These are phyloP conservation scores for Papilio helenus DNA, from an alignment of 1,140 invertebrate genomes.

Conservation along the genomic window DNA sequence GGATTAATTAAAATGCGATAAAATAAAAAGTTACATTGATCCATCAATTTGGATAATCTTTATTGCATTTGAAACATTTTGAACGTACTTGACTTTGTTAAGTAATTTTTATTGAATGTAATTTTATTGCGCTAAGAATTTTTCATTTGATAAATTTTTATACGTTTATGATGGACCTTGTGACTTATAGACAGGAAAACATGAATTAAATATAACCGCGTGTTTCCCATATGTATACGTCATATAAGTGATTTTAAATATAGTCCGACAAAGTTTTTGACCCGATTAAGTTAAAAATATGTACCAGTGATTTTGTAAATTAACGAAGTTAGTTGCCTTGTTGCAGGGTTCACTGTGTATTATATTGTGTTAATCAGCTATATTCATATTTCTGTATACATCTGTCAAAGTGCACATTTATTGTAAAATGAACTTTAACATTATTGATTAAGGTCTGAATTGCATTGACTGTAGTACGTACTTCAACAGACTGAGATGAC, in stretches of 20 bases:
- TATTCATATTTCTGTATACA: background rate
- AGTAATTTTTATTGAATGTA: background rate
- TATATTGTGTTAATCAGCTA: too few relatives aligned
- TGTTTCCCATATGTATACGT: too few relatives aligned
- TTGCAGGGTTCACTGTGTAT: too few relatives aligned
- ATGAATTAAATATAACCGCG: too few relatives aligned
- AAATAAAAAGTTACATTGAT: background rate
- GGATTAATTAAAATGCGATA: background rate
- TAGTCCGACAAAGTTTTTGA: too few relatives aligned
- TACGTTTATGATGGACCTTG: too few relatives aligned
- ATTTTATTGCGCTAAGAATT: background rate
- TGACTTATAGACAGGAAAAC: too few relatives aligned
- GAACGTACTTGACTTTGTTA: background rate
- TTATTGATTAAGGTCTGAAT: background rate
- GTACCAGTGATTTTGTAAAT: too few relatives aligned
- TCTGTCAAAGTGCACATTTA: background rate
- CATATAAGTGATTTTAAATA: too few relatives aligned
- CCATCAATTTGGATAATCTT: background rate
- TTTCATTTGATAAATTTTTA: too few relatives aligned
- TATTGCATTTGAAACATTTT: background rate
- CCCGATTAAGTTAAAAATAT: too few relatives aligned
- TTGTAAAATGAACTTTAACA: background rate
- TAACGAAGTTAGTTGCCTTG: too few relatives aligned
- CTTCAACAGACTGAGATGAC: slow-evolving; percentile 15
- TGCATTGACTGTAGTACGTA: background rate